A percentile compares a stretch with the other conserved stretches of the same genome.
Conservation (phyloP, 2,888 invertebrate species). For the Epiblema foenella region DNA sequence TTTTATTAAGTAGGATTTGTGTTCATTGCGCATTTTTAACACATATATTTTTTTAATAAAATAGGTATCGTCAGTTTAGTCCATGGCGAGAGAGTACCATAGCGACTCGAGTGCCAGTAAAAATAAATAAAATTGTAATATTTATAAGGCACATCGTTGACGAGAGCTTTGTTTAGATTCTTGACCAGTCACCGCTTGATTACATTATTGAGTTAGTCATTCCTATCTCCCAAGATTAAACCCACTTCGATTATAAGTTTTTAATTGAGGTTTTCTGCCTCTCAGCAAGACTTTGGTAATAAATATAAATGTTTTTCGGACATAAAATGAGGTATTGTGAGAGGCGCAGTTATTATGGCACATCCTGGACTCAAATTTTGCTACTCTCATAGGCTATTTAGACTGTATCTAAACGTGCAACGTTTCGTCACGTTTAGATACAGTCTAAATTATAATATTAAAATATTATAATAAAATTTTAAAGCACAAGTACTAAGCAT, state of each 20-base stretch:
- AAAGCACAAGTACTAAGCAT: no score
- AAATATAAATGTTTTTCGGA: background rate
- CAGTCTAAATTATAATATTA: no score
- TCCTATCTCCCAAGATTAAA: background rate
- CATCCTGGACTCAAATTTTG: background rate
- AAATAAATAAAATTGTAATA: constrained; percentile 37
- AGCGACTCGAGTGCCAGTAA: constrained; percentile 33
- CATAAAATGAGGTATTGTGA: background rate
- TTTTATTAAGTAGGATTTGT: no score
- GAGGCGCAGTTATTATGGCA: background rate
- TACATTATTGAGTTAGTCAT: constrained; percentile 17
- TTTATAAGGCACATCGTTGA: constrained; percentile 32
- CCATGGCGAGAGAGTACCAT: constrained; percentile 12
- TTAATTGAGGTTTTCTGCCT: background rate
- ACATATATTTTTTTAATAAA: background rate
- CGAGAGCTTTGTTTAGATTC: constrained; percentile 13
- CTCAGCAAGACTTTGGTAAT: background rate
- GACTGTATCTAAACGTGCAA: no score
- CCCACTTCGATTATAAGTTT: background rate
- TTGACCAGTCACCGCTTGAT: constrained; percentile 17
- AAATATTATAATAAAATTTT: no score
- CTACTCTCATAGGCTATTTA: no score
- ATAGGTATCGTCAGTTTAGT: constrained; percentile 39
- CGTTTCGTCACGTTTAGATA: no score
- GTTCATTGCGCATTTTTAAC: no score